Conservation (phyloP, 2,888 invertebrate genomes). For the Hypsopygia costalis region DNA sequence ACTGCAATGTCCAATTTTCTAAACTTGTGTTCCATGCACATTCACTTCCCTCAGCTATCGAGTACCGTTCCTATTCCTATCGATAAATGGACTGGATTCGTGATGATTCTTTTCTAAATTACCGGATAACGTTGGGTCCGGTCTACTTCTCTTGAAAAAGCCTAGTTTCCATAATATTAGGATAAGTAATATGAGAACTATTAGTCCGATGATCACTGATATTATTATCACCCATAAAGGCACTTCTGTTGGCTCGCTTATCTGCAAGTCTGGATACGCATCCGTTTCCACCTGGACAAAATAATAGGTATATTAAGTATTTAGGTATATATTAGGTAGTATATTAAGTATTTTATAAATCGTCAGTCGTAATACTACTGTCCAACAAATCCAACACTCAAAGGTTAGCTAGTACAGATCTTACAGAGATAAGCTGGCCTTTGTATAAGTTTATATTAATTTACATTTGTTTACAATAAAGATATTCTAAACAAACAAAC, state of each 20-base stretch:
- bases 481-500: no score
- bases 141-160: constrained; percentile 92
- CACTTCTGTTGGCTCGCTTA: constrained; percentile 87
- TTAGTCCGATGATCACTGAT: constrained; percentile 90
- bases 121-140: constrained; percentile 90
- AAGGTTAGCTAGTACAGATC: no score
- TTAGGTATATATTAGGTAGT: no score
- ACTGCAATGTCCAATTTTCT: constrained; percentile 6
- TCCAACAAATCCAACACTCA: no score
- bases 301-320: no score
- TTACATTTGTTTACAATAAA: no score
- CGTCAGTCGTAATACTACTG: no score
- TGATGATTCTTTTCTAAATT: constrained; percentile 87
- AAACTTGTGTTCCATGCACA: constrained; percentile 24
- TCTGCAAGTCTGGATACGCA: constrained; percentile 90
- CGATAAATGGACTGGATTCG: constrained; percentile 84
- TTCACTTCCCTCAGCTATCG: constrained; percentile 56
- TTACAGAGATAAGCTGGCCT: no score
- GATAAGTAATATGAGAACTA: constrained; percentile 90
- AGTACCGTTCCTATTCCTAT: constrained; percentile 63
- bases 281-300: constrained; percentile 86
- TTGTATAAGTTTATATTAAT: no score
- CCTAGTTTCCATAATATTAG: constrained; percentile 93
- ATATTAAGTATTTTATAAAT: no score
- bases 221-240: constrained; percentile 93